Evolutionary conservation across 2,113 vertebrate genomes (phyloP).

Genomic region (Spea bombifrons): DNA sequence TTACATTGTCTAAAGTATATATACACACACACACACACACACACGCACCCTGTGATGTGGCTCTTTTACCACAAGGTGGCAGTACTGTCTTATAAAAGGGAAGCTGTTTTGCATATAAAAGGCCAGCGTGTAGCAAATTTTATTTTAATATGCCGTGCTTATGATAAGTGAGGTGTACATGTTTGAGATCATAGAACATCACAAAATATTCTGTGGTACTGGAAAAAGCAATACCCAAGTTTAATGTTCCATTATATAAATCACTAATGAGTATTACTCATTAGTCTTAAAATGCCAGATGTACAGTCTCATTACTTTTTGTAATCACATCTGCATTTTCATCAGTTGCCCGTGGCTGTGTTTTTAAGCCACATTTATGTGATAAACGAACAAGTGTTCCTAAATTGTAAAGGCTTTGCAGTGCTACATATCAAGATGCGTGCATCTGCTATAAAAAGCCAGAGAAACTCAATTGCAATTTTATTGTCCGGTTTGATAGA

Average conservation of each 20-base stretch:
- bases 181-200: too few species aligned
- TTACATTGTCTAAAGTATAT: too few species aligned
- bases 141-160: too few species aligned
- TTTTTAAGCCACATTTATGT: conserved; percentile 65
- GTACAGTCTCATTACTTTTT: conserved; percentile 7
- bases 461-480: conserved; percentile 99
- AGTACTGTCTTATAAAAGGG: background rate
- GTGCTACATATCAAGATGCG: conserved; percentile 83
- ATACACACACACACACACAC: too few species aligned
- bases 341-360: conserved; percentile 30
- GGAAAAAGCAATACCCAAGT: too few species aligned
- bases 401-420: conserved; percentile 73
- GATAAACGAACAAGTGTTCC: conserved; percentile 65
- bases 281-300: background rate
- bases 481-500: conserved; percentile 99
- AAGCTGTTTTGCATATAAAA: too few species aligned
- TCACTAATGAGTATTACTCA: too few species aligned
- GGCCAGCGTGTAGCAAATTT: too few species aligned
- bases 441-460: conserved; percentile 93
- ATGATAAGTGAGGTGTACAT: too few species aligned
- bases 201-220: too few species aligned
- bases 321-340: conserved; percentile 7
- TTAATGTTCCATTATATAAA: too few species aligned
- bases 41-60: background rate
- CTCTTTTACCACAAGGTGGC: conserved; percentile 23